phyloP scores from a whole-genome alignment of 2,797 vertebrate species.

The Esox lucius region DNA sequence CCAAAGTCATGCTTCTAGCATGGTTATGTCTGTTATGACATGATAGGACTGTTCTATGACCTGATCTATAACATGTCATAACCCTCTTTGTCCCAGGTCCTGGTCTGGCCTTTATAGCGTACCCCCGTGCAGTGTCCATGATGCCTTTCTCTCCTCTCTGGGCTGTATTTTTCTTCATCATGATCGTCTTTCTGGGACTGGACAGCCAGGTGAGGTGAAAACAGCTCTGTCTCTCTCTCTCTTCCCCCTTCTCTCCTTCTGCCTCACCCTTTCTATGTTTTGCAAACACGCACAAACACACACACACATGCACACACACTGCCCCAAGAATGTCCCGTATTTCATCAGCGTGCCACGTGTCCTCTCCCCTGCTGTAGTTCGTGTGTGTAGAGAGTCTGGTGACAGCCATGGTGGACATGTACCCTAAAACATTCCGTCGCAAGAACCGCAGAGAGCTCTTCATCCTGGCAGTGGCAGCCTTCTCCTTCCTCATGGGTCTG shows the following conservation, averaged over 20 bases:
- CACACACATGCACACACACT: slow-evolving; percentile 1
- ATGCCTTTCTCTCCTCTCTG: slow-evolving; percentile 94
- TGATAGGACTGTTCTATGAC: neutral
- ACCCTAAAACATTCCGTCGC: slow-evolving; percentile 86
- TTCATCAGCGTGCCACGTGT: neutral
- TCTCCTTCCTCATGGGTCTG: slow-evolving; percentile 88
- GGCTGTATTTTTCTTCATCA: slow-evolving; percentile 96
- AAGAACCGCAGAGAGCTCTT: slow-evolving; percentile 90
- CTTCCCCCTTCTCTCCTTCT: neutral
- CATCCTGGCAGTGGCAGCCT: slow-evolving; percentile 82
- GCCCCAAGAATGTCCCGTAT: neutral
- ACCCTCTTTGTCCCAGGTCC: slow-evolving; percentile 76
- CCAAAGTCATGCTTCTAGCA: neutral
- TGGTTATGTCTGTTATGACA: neutral
- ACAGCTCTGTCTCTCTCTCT: neutral
- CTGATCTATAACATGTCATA: neutral
- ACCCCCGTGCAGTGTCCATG: slow-evolving; percentile 95
- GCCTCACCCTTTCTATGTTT: neutral
- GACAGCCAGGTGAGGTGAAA: slow-evolving; percentile 76
- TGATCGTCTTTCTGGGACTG: slow-evolving; percentile 93
- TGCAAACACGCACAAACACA: neutral
- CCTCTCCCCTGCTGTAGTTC: slow-evolving; percentile 74
- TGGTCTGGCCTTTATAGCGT: slow-evolving; percentile 95
- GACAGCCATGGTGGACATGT: slow-evolving; percentile 93
- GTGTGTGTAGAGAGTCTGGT: slow-evolving; percentile 95